These are phyloP conservation scores for Pseudorhombus dupliciocellatus DNA, from an alignment of 2,113 vertebrate genomes.

Conservation along the genomic window DNA sequence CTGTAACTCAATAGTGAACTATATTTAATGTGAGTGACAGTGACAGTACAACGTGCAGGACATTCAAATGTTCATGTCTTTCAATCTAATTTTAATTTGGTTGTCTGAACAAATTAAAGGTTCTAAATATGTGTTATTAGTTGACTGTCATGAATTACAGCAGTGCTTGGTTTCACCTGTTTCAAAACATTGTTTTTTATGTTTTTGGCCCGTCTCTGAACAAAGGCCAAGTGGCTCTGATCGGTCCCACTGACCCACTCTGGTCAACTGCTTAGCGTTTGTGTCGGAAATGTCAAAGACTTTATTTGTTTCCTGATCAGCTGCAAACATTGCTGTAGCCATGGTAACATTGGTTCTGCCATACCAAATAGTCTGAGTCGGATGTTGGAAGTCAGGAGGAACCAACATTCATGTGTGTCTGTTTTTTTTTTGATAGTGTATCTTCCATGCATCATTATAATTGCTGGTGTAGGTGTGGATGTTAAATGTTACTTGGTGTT, in stretches of 20 bases:
- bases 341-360: background rate
- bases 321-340: background rate
- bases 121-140: background rate
- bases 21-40: slow-evolving; percentile 13
- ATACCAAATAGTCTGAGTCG: background rate
- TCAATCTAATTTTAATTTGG: background rate
- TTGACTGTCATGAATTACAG: too few species aligned
- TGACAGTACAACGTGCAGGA: background rate
- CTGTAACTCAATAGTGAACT: background rate
- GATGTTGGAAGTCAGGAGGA: background rate
- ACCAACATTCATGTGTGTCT: too few species aligned
- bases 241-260: background rate
- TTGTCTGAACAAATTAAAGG: background rate
- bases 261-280: background rate
- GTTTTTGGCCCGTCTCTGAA: background rate
- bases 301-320: background rate
- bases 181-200: background rate
- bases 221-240: background rate
- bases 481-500: background rate
- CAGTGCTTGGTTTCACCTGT: too few species aligned
- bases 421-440: too few species aligned
- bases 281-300: background rate
- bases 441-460: too few species aligned
- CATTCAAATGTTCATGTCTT: background rate
- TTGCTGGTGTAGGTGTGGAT: background rate